Evolutionary conservation across 2,888 invertebrate species (phyloP), one percentile per base, ranked within the genome.

Genomic region (Diaperis boleti): DNA sequence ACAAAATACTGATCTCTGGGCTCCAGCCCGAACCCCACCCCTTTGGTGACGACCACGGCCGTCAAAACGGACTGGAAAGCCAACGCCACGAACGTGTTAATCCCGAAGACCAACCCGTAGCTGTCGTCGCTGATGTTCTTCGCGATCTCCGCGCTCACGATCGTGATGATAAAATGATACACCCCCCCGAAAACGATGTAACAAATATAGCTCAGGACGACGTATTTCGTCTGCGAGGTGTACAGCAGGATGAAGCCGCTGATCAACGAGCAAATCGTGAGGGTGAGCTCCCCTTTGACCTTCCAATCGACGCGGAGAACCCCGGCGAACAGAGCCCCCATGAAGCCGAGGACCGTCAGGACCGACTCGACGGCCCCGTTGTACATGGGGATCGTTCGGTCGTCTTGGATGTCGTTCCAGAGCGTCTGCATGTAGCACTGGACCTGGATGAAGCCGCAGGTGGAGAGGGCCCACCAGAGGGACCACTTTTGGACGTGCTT

Each of bases 21-120:
- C 0, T 79, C 66, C 50, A 89, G 73, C 0, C 77, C 82, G 47
- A 83, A 82, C 0, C 83, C 83, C 1, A 84, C 69, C 1, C 79
- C 78, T 18, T 74, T 73, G 2, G 77, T 78, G 14, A 82, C 86
- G 2, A 93, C 87, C 6, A 90, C 77, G 0, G 87, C 73, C 0
- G 95, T 96, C 29, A 96, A 81, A 22, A 94, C 77, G 0, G 92
- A 89, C 81, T 96, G 95, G 0, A 95, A 79, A 0, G 87, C 77
- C 2, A 96, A 85, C 2, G 95, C 94, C 0, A 92, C 66, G 59
- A 96, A 88, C 0, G 92, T 95, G 81, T 95, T 96, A 69, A 95
- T 85, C 2, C 96, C 96, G 80, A 96, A 96, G 67, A 97, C 90
- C 2, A 96, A 83, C 0, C 94, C 96, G 78, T 92, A 95, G 79